These are phyloP conservation scores for Diachrysia chrysitis DNA, from an alignment of 2,888 invertebrate genomes.

Conservation along the genomic window DNA sequence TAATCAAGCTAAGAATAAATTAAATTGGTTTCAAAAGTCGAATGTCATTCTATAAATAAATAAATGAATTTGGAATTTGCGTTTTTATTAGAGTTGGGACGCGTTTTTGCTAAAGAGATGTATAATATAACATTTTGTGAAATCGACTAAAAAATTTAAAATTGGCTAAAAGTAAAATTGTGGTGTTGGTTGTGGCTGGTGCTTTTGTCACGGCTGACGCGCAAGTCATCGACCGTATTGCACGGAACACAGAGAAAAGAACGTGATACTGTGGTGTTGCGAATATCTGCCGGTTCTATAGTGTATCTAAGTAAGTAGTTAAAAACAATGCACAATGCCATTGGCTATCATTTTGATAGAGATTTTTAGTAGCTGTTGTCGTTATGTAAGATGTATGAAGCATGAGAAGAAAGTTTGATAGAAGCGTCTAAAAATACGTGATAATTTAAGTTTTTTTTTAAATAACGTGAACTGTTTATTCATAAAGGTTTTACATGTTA, in stretches of 20 bases:
- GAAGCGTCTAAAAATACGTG: background rate
- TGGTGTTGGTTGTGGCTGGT: constrained; percentile 32
- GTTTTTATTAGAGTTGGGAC: background rate
- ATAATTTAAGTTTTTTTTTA: no score
- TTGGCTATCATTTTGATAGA: background rate
- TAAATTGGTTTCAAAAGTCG: background rate
- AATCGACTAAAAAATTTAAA: background rate
- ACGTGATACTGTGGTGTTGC: constrained; percentile 20
- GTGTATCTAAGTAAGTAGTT: constrained; percentile 4
- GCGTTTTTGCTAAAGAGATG: background rate
- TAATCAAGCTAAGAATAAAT: background rate
- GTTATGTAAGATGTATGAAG: background rate
- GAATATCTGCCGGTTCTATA: constrained; percentile 12
- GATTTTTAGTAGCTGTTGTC: background rate
- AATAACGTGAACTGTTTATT: background rate
- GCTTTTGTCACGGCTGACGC: constrained; percentile 67
- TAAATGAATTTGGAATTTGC: background rate
- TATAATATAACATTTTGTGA: constrained; percentile 1
- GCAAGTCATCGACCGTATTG: constrained; percentile 69
- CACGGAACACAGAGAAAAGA: constrained; percentile 27
- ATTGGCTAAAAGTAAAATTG: constrained; percentile 8
- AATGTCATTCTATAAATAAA: background rate
- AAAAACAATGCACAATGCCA: constrained; percentile 7
- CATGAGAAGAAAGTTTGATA: background rate
- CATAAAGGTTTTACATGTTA: background rate